Evolutionary conservation across 1,140 invertebrate genomes (phyloP).

Genomic region (Megathymus violae): DNA sequence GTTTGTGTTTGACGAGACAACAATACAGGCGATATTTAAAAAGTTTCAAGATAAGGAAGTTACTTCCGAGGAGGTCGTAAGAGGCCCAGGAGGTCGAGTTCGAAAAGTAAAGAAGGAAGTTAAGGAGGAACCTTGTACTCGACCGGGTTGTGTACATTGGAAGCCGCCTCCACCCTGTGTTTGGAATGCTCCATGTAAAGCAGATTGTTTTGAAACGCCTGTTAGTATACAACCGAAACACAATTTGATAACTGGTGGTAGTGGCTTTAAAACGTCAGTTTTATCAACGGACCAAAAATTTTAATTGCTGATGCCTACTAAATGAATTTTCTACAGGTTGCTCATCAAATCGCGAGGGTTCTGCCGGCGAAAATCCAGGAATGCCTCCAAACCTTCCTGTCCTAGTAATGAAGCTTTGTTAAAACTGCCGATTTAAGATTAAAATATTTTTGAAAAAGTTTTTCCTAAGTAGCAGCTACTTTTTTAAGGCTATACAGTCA

Average conservation of each 20-base stretch:
- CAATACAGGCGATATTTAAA: conserved; percentile 48
- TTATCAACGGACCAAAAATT: conserved; percentile 34
- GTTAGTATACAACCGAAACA: conserved; percentile 54
- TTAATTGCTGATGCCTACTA: conserved; percentile 48
- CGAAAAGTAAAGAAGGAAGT: conserved; percentile 41
- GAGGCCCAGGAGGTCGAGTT: conserved; percentile 41
- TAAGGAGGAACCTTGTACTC: conserved; percentile 57
- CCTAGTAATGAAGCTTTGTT: conserved; percentile 74
- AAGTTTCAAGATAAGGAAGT: conserved; percentile 59
- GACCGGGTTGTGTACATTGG: conserved; percentile 66
- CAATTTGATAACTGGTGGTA: conserved; percentile 46
- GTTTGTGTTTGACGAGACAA: conserved; percentile 55
- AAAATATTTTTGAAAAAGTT: not conserved
- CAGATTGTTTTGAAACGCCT: conserved; percentile 64
- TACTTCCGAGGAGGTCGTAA: conserved; percentile 32
- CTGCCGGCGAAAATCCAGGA: conserved; percentile 26
- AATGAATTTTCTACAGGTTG: conserved; percentile 66
- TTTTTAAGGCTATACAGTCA: too few relatives aligned
- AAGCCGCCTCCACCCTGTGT: conserved; percentile 63
- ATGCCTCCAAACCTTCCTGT: conserved; percentile 58
- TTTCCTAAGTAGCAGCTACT: too few relatives aligned
- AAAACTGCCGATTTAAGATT: conserved; percentile 27
- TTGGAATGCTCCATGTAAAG: conserved; percentile 67
- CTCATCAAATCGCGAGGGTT: conserved; percentile 44
- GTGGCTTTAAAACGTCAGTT: conserved; percentile 30